Base-by-base conservation (phyloP, 2,797 vertebrate genomes). In the Amniataba percoides region DNA sequence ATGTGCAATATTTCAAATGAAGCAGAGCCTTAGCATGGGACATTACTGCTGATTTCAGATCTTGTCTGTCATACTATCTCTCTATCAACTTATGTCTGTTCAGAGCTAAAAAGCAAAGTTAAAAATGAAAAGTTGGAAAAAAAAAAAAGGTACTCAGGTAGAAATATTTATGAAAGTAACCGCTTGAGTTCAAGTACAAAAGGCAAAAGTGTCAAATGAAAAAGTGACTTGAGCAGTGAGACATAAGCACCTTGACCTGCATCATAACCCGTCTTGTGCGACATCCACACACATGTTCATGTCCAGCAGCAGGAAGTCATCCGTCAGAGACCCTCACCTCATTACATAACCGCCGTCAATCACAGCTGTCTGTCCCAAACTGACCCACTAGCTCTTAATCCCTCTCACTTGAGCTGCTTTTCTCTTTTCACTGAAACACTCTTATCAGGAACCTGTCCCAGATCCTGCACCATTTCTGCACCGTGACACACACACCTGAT, bases 311-410 rank as follows among this genome's bases (percentile, higher is more conserved):
- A 57, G 52, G n/a, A 46, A 46, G 51, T 60, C 59, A 65, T 73
- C 51, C 62, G 76, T 69, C 63, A 67, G 12, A 5, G 57, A 60
- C 49, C 39, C 25, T 46, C 11, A 1, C 12, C 25, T 64, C 48
- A 58, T 81, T 71, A 53, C 46, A 23, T 68, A 83, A 72, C 40
- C 25, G 12, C n/a, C 52, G 80, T 80, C 80, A 74, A 53, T 85
- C 85, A 73, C 63, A 77, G 71, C 78, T 68, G 69, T 18, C 11
- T 65, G 78, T 76, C 71, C 78, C 49, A 4, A 45, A 67, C 52
- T 78, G 82, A 81, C 67, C 76, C 68, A 71, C 46, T 43, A 36
- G 63, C 49, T 68, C 70, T 55, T 81, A 84, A 89, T 85, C 81
- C 77, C 45, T 15, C 65, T 62, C 46, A 59, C 62, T 65, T 71